Evolutionary conservation across 2,113 vertebrate species (phyloP).

Genomic region (Speoplatyrhinus poulsoni): DNA sequence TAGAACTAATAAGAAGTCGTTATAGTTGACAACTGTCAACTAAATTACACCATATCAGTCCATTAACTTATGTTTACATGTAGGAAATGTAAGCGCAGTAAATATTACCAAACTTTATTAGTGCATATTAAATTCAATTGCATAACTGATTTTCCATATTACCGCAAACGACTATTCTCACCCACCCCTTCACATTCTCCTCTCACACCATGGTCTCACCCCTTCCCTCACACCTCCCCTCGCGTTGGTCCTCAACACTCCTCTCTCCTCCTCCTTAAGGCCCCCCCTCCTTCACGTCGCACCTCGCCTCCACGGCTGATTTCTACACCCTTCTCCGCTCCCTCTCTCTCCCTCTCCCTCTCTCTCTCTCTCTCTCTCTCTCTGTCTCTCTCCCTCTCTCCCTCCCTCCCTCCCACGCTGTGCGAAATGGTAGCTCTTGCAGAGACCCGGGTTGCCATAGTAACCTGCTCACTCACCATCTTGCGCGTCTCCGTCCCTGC

Average conservation of each 20-base stretch:
- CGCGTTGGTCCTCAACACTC: conserved; percentile 25
- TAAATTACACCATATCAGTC: no score
- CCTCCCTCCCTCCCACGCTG: conserved; percentile 56
- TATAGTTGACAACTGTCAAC: no score
- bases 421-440: conserved; percentile 74
- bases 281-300: conserved; percentile 46
- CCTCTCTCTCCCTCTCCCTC: conserved; percentile 46
- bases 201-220: conserved; percentile 48
- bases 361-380: conserved; percentile 47
- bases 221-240: conserved; percentile 38
- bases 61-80: no score
- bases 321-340: conserved; percentile 52
- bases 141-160: no score
- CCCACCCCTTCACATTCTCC: conserved; percentile 3
- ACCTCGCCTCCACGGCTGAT: conserved; percentile 56
- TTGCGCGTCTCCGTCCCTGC: conserved; percentile 59
- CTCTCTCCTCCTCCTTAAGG: conserved; percentile 11
- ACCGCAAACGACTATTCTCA: no score
- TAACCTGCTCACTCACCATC: conserved; percentile 78
- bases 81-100: no score
- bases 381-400: conserved; percentile 42
- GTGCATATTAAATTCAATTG: no score
- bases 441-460: conserved; percentile 77
- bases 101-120: no score
- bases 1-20: no score